A percentile compares a stretch with the other conserved stretches of the same genome.
Evolutionary conservation across 2,797 vertebrate species (phyloP).

Genomic region (Florisuga fusca): DNA sequence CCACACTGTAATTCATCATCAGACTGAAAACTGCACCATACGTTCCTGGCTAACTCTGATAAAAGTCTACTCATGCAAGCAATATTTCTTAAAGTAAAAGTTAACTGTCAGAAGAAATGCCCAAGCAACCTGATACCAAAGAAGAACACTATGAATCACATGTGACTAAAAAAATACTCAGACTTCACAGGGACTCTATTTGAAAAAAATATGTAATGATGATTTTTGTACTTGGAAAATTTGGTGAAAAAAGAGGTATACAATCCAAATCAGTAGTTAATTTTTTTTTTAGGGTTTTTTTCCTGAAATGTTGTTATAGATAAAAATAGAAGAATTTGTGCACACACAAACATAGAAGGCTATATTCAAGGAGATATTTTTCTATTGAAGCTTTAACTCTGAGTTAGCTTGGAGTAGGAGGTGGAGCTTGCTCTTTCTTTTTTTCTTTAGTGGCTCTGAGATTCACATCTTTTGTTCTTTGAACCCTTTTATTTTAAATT

Average conservation of each 20-base stretch:
- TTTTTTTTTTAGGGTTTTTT: background rate
- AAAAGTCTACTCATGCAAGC: background rate
- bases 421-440: slow-evolving; percentile 13
- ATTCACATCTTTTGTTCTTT: slow-evolving; percentile 70
- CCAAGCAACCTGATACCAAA: background rate
- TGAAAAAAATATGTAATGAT: background rate
- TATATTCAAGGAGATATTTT: background rate
- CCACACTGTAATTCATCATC: background rate
- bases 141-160: background rate
- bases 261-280: background rate
- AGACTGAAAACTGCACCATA: background rate
- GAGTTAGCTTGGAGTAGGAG: slow-evolving; percentile 29
- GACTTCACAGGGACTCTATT: background rate
- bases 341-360: background rate
- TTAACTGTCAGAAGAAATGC: background rate
- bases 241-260: background rate
- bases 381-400: slow-evolving; percentile 44
- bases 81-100: background rate
- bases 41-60: background rate
- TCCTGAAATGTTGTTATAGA: background rate
- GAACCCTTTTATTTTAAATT: slow-evolving; percentile 40
- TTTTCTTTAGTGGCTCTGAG: slow-evolving; percentile 71
- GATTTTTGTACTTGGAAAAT: background rate
- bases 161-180: background rate
- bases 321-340: background rate